Conservation (phyloP, 2,113 vertebrate species). For the Girardinichthys multiradiatus region DNA sequence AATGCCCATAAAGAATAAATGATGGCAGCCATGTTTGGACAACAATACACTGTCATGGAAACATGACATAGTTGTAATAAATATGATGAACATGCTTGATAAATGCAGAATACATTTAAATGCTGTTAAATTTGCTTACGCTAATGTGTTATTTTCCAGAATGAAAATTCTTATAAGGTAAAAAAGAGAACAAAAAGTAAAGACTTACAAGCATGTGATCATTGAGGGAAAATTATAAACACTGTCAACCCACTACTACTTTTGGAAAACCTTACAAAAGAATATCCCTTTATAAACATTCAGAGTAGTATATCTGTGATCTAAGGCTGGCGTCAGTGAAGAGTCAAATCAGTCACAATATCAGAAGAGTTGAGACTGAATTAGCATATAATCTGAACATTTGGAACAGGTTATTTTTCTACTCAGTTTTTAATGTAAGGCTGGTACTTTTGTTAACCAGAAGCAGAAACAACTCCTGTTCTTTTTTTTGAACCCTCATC, state of each 20-base stretch:
- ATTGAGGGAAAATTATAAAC: background rate
- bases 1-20: slow-evolving; percentile 26
- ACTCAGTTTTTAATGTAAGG: too few relatives aligned
- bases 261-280: background rate
- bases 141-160: background rate
- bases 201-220: background rate
- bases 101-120: background rate
- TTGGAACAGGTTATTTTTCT: too few relatives aligned
- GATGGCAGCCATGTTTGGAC: background rate
- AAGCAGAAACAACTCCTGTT: too few relatives aligned
- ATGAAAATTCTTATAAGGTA: background rate
- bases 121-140: background rate
- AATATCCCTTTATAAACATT: background rate
- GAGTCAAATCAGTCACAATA: background rate
- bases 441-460: too few relatives aligned
- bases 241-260: background rate
- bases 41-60: background rate
- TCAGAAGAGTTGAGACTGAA: background rate
- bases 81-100: background rate
- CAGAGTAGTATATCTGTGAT: background rate
- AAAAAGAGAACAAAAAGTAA: background rate
- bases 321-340: background rate
- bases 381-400: too few relatives aligned
- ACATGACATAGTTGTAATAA: background rate
- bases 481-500: too few relatives aligned